phyloP scores from a whole-genome alignment of 1,140 invertebrate species.

The Euglossa dilemma region DNA sequence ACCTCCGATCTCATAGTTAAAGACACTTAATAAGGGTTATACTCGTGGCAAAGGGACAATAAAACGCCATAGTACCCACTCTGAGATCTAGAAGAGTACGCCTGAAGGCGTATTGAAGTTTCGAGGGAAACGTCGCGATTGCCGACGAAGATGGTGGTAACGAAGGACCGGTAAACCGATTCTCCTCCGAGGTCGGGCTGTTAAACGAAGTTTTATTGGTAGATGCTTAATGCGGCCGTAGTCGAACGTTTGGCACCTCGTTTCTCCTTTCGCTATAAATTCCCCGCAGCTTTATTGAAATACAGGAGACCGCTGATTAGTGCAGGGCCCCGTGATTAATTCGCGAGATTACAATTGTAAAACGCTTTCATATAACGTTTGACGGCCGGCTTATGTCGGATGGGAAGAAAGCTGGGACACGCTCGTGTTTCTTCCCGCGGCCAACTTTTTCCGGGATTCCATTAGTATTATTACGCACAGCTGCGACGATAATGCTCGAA shows the following conservation, averaged over 20 bases:
- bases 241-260: slow-evolving; percentile 6
- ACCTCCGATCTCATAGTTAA: too few species aligned
- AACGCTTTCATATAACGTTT: background rate
- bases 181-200: background rate
- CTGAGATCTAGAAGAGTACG: too few species aligned
- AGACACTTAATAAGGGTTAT: too few species aligned
- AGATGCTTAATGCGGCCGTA: background rate
- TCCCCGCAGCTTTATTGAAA: slow-evolving; percentile 10
- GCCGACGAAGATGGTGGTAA: background rate
- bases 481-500: background rate
- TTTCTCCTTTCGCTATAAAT: slow-evolving; percentile 17
- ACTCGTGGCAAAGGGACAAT: too few species aligned
- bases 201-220: slow-evolving; percentile 1
- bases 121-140: slow-evolving; percentile 13
- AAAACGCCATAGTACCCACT: too few species aligned
- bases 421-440: background rate
- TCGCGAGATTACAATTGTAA: slow-evolving; percentile 2
- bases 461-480: background rate
- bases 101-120: slow-evolving; percentile 6
- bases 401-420: background rate
- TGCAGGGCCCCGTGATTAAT: background rate
- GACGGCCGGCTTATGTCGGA: background rate
- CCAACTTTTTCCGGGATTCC: background rate
- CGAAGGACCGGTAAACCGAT: background rate
- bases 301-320: background rate